A percentile compares a stretch with the other conserved stretches of the same genome.
Evolutionary conservation across 2,113 vertebrate species (phyloP).

Genomic region (Tychaedon coryphoeus): DNA sequence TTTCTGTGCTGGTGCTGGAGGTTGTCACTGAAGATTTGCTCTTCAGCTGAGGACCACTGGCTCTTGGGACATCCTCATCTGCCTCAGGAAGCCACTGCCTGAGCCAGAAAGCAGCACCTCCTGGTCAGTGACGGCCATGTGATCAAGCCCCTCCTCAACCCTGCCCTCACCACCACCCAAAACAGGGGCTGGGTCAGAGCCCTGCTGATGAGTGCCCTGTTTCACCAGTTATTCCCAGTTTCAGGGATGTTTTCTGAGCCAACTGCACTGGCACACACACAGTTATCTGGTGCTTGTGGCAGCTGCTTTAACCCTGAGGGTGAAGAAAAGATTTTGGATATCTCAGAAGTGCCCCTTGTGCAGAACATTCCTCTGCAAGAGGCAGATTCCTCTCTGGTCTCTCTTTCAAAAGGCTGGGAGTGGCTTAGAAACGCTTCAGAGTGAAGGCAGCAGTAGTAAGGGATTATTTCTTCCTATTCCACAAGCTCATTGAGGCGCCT

Average conservation of each 20-base stretch:
- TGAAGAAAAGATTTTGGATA: neutral
- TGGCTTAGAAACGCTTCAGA: neutral
- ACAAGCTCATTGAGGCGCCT: neutral
- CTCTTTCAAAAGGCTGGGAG: neutral
- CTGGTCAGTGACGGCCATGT: fast-evolving
- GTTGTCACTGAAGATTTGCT: neutral
- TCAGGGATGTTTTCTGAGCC: neutral
- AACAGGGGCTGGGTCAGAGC: neutral
- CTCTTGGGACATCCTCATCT: neutral
- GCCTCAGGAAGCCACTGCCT: neutral
- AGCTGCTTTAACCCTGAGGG: neutral
- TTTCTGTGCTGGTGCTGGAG: neutral
- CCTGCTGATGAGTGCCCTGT: neutral
- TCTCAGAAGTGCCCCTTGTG: fast-evolving
- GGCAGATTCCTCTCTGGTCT: neutral
- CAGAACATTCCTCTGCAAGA: neutral
- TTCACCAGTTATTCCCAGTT: neutral
- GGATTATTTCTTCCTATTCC: neutral
- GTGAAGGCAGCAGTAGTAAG: neutral
- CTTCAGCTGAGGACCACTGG: neutral
- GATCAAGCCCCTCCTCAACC: neutral
- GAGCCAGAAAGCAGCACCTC: neutral
- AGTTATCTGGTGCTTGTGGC: neutral
- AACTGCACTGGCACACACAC: neutral
- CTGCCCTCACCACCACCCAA: neutral